phyloP scores from a whole-genome alignment of 2,888 invertebrate species.

The Tortrix viridana region DNA sequence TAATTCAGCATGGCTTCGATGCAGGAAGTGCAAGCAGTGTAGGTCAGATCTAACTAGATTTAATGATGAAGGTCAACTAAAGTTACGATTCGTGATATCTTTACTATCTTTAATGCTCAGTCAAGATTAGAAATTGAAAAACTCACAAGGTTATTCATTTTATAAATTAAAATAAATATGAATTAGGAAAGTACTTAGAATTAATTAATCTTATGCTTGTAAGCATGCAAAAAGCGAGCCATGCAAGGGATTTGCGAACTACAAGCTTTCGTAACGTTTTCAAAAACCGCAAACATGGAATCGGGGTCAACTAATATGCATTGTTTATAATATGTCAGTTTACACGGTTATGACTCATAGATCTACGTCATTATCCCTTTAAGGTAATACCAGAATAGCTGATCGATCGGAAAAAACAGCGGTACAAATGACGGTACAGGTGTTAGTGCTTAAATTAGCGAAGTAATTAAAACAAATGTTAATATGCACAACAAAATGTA shows the following conservation, averaged over 20 bases:
- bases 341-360: conserved; percentile 65
- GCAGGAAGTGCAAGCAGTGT: conserved; percentile 18
- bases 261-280: not conserved
- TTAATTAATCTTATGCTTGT: conserved; percentile 1
- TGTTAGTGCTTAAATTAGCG: conserved; percentile 54
- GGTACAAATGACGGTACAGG: conserved; percentile 44
- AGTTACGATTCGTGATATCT: not conserved
- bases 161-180: conserved; percentile 20
- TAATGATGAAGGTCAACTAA: conserved; percentile 14
- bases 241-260: conserved; percentile 34
- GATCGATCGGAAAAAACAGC: conserved; percentile 52
- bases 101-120: not conserved
- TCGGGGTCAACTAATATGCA: conserved; percentile 49
- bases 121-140: conserved; percentile 4
- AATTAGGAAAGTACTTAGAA: not conserved
- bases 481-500: conserved; percentile 73
- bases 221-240: conserved; percentile 40
- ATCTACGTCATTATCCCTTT: conserved; percentile 61
- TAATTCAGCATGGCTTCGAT: not conserved
- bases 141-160: conserved; percentile 15
- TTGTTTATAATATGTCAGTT: conserved; percentile 57
- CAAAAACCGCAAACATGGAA: conserved; percentile 10
- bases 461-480: conserved; percentile 74
- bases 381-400: conserved; percentile 49
- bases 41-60: conserved; percentile 34